A percentile compares a stretch with the other conserved stretches of the same genome.
These are phyloP conservation scores for Acanthaster planci DNA, from an alignment of 35 echinoderm and acorn worm genomes.

Conservation along the genomic window DNA sequence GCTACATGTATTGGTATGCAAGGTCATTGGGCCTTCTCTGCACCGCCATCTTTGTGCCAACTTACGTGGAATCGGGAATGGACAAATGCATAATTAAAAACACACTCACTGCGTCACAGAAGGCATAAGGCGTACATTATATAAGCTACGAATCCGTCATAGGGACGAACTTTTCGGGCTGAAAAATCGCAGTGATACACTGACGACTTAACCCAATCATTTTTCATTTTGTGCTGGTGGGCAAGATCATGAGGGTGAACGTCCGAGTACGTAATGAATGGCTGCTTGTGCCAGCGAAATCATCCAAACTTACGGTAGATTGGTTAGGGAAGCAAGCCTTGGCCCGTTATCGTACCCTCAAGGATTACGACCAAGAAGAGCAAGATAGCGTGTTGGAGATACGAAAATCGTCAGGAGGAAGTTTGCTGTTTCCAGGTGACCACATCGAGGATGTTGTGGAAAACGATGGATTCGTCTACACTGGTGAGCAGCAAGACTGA, in stretches of 20 bases:
- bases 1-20: too few relatives aligned
- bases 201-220: too few relatives aligned
- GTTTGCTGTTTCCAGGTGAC: constrained; percentile 81
- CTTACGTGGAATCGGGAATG: too few relatives aligned
- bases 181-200: too few relatives aligned
- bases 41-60: too few relatives aligned
- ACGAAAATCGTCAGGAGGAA: constrained; percentile 72
- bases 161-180: too few relatives aligned
- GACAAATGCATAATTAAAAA: too few relatives aligned
- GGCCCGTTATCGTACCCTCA: constrained; percentile 51
- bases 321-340: constrained; percentile 76
- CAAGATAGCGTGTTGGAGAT: constrained; percentile 65
- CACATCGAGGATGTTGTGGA: constrained; percentile 74
- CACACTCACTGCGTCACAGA: too few relatives aligned
- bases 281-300: constrained; percentile 83
- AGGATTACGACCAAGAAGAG: constrained; percentile 22
- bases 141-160: too few relatives aligned
- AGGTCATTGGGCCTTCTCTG: too few relatives aligned
- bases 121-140: too few relatives aligned
- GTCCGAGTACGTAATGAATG: constrained; percentile 78
- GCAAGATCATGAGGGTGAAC: constrained; percentile 82
- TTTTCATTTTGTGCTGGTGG: too few relatives aligned
- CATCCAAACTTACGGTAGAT: constrained; percentile 37
- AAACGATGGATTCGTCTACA: constrained; percentile 82
- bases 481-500: constrained; percentile 44